Evolutionary conservation across 2,113 vertebrate species (phyloP).

Genomic region (Hippocampus zosterae): DNA sequence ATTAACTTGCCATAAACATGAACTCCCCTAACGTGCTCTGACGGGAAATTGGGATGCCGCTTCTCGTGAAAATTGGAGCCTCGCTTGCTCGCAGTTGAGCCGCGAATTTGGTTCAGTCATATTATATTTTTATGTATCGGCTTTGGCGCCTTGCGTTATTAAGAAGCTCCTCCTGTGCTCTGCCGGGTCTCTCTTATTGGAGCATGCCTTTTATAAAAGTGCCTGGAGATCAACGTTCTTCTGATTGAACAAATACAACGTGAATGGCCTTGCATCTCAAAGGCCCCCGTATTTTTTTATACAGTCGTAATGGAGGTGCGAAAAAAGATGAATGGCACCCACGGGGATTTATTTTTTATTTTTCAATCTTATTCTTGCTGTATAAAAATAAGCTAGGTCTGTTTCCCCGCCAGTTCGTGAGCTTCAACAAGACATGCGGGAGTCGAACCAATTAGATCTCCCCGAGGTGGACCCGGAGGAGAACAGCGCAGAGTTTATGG

Average conservation of each 20-base stretch:
- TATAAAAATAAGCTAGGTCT: neutral
- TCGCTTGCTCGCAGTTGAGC: conserved; percentile 63
- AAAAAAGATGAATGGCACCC: neutral
- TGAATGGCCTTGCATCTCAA: neutral
- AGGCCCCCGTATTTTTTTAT: neutral
- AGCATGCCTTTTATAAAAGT: neutral
- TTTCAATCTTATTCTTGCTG: neutral
- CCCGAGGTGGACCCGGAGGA: conserved; percentile 89
- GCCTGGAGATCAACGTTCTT: neutral
- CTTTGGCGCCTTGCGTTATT: conserved; percentile 2
- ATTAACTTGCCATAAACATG: conserved; percentile 79
- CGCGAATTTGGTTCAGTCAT: conserved; percentile 58
- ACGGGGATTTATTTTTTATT: neutral
- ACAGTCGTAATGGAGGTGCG: neutral
- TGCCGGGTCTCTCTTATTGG: neutral
- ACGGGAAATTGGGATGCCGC: conserved; percentile 58
- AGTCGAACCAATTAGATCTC: conserved; percentile 69
- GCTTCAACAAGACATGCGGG: conserved; percentile 80
- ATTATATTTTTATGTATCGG: conserved; percentile 9
- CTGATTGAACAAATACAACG: neutral
- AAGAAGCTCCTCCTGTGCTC: neutral
- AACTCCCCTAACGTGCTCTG: conserved; percentile 66
- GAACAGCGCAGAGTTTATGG: conserved; percentile 93
- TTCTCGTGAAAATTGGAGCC: conserved; percentile 65
- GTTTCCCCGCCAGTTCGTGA: conserved; percentile 70